Base-by-base conservation (phyloP, 2,888 invertebrate genomes). In the Nipponacmea schrenckii region DNA sequence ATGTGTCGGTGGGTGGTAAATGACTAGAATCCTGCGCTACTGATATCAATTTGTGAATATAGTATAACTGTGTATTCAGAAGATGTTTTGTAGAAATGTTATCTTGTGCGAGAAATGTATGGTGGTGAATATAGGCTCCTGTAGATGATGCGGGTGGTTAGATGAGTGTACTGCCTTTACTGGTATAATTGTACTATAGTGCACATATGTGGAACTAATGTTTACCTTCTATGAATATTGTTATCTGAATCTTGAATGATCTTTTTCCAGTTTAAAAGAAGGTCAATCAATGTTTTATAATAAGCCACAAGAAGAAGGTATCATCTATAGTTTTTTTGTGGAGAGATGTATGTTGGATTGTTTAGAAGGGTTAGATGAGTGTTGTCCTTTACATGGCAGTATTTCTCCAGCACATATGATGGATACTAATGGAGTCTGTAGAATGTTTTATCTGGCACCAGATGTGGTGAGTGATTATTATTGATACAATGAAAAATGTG, bases 321-420 rank as follows among this genome's bases (percentile, higher is more conserved):
- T 78, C 39, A 74, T 78, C 64, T 78, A 70, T 70, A 81, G 81
- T 66, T 85, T 83, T 75, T 78, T 96, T 90, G 94, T 98, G 31
- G 98, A 99, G 90, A 96, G 97, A 88, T 98, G 98, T 90, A 96
- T 98, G 85, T 91, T 97, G 70, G 93, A 94, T 0, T 95, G 95
- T 0, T 94, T 95, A 89, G 93, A 93, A 81, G 92, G 92, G 70
- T 92, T 92, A 80, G 90, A 91, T 78, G 92, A 96, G 62, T 91
- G 91, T 68, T 98, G 98, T 84, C 94, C 95, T 0, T 90, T 91
- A 2, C 98, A 98, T 89, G 93, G 93, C 1, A 93, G 92, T 78
- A 92, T 93, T 82, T 91, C 93, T 0, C 87, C 86, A 0, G 78
- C 79, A 63, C 82, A 79, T 67, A 81, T 85, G 70, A 80, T 84